Conservation (phyloP, 2,888 invertebrate species). For the Cantharis flavilabris region DNA sequence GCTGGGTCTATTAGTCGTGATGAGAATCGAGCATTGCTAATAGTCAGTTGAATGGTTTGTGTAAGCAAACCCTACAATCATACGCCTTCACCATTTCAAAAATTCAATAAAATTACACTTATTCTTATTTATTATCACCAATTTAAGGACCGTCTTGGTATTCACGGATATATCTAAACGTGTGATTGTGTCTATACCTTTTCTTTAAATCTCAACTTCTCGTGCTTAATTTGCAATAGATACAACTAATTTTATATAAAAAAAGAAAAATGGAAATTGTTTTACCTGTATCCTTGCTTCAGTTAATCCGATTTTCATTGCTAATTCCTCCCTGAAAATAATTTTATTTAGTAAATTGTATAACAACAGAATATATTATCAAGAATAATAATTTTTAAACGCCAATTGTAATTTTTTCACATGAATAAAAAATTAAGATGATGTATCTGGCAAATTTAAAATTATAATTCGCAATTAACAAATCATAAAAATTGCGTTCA, state of each 20-base stretch:
- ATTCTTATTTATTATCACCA: constrained; percentile 38
- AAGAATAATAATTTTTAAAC: not conserved
- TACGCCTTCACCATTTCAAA: constrained; percentile 29
- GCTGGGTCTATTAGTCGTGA: constrained; percentile 32
- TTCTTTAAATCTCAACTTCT: not conserved
- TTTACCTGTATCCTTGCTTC: constrained; percentile 92
- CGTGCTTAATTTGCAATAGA: not conserved
- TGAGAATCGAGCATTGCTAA: constrained; percentile 31
- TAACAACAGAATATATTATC: not conserved
- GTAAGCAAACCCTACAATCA: constrained; percentile 33
- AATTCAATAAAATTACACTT: constrained; percentile 35
- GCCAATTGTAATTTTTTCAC: not conserved
- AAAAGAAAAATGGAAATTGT: not conserved
- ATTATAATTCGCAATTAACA: not conserved
- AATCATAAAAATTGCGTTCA: not conserved
- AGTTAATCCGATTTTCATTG: constrained; percentile 92
- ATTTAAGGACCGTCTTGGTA: constrained; percentile 22
- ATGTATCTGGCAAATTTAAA: not conserved
- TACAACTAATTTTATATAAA: not conserved
- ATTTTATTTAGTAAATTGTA: not conserved
- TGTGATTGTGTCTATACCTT: constrained; percentile 5
- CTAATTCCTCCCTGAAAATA: constrained; percentile 85
- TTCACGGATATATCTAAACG: not conserved
- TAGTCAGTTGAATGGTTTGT: constrained; percentile 21
- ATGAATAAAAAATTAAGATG: not conserved